A percentile compares a stretch with the other conserved stretches of the same genome.
Evolutionary conservation across 2,888 invertebrate species (phyloP).

Genomic region (Lasius fuliginosus): DNA sequence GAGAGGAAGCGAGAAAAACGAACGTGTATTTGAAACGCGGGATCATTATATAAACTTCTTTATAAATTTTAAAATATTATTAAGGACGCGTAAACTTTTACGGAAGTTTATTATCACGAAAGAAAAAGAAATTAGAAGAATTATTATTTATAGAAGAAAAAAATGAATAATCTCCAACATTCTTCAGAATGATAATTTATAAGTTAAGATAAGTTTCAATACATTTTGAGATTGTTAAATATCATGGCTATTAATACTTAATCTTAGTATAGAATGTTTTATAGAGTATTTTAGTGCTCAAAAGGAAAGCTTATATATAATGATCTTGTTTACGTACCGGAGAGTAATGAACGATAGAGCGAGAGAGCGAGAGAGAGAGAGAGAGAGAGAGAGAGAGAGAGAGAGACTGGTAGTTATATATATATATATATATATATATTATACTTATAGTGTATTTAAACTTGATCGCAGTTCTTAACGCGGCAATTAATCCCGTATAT

Average conservation of each 20-base stretch:
- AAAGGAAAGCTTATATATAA: slow-evolving; percentile 4
- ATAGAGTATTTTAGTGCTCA: not conserved
- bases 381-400: not conserved
- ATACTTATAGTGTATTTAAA: slow-evolving; percentile 34
- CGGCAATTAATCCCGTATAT: slow-evolving; percentile 45
- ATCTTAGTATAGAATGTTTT: not conserved
- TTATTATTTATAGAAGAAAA: not conserved
- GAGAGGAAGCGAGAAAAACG: slow-evolving; percentile 18
- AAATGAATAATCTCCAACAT: not conserved
- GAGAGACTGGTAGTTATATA: slow-evolving; percentile 24
- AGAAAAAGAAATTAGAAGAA: not conserved
- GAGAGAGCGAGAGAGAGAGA: not conserved
- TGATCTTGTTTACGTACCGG: slow-evolving; percentile 20
- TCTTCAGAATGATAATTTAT: not conserved
- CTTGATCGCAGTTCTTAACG: slow-evolving; percentile 33
- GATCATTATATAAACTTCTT: slow-evolving; percentile 6
- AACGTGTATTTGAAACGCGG: not conserved
- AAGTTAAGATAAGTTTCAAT: not conserved
- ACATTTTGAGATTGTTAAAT: not conserved
- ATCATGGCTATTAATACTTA: not conserved
- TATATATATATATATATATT: slow-evolving; percentile 27
- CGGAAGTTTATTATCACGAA: not conserved
- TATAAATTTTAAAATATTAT: not conserved
- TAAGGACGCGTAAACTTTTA: not conserved
- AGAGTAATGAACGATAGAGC: slow-evolving; percentile 1